A percentile compares a stretch with the other conserved stretches of the same genome.
Conservation (phyloP, 2,797 vertebrate species). For the Pteropus rufus region DNA sequence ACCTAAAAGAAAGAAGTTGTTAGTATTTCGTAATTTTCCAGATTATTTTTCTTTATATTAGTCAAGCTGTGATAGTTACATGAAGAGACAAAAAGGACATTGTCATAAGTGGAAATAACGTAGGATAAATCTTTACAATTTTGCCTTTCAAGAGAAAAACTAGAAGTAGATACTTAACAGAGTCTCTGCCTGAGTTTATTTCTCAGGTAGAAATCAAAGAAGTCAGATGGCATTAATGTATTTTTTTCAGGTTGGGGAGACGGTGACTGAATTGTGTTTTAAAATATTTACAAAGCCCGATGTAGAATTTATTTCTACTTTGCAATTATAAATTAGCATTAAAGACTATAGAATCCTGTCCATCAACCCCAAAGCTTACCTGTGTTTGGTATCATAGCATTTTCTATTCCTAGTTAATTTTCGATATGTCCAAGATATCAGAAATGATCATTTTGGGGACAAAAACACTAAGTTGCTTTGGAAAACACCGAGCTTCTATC, state of each 20-base stretch:
- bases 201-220: not conserved
- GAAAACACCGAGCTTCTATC: not conserved
- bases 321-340: not conserved
- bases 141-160: conserved; percentile 14
- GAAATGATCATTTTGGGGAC: not conserved
- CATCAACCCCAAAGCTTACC: not conserved
- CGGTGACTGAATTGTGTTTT: not conserved
- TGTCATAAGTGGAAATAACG: not conserved
- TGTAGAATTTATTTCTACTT: not conserved
- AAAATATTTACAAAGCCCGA: not conserved
- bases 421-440: not conserved
- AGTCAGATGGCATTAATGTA: not conserved
- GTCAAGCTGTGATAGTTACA: not conserved
- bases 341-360: not conserved
- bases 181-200: not conserved
- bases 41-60: not conserved
- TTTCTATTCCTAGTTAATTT: not conserved
- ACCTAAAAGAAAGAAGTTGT: not conserved
- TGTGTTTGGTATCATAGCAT: not conserved
- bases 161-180: not conserved
- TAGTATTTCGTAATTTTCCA: not conserved
- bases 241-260: not conserved
- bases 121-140: not conserved
- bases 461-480: conserved; percentile 28
- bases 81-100: not conserved